These are phyloP conservation scores for Drosophila helvetica DNA, from an alignment of 2,888 invertebrate species.

Conservation along the genomic window DNA sequence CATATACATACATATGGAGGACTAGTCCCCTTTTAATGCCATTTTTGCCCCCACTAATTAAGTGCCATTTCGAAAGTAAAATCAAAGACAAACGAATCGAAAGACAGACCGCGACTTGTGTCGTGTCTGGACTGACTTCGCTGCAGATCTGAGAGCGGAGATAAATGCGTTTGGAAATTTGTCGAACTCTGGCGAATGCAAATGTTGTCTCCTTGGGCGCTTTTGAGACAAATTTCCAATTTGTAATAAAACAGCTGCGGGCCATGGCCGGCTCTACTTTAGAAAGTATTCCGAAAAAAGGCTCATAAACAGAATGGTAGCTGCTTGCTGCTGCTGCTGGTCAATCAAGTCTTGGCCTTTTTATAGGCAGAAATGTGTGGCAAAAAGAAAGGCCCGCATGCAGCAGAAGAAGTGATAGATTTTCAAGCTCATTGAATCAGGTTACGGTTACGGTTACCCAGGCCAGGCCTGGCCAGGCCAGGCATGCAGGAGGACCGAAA, in stretches of 20 bases:
- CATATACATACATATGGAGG: too few species aligned
- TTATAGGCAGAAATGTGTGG: slow-evolving; percentile 32
- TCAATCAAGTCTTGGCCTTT: slow-evolving; percentile 40
- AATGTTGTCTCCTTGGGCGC: slow-evolving; percentile 6
- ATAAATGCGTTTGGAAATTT: slow-evolving; percentile 3
- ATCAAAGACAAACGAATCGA: not conserved
- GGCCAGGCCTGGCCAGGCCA: slow-evolving; percentile 16
- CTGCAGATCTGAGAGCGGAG: not conserved
- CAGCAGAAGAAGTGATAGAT: slow-evolving; percentile 59
- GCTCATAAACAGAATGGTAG: slow-evolving; percentile 23
- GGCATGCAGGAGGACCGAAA: slow-evolving; percentile 16
- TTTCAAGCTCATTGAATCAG: slow-evolving; percentile 68
- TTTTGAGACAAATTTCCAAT: slow-evolving; percentile 38
- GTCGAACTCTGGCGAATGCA: not conserved
- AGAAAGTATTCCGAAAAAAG: slow-evolving; percentile 45
- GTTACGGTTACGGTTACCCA: slow-evolving; percentile 64
- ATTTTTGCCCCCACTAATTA: not conserved
- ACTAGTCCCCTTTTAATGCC: not conserved
- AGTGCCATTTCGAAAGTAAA: not conserved
- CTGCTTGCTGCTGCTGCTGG: slow-evolving; percentile 34
- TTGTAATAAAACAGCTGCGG: slow-evolving; percentile 49
- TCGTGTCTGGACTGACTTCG: not conserved
- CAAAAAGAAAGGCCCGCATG: slow-evolving; percentile 44
- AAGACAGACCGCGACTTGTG: not conserved
- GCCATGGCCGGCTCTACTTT: slow-evolving; percentile 21